Conservation (phyloP, 2,888 invertebrate genomes). For the Escarpia spicata region DNA sequence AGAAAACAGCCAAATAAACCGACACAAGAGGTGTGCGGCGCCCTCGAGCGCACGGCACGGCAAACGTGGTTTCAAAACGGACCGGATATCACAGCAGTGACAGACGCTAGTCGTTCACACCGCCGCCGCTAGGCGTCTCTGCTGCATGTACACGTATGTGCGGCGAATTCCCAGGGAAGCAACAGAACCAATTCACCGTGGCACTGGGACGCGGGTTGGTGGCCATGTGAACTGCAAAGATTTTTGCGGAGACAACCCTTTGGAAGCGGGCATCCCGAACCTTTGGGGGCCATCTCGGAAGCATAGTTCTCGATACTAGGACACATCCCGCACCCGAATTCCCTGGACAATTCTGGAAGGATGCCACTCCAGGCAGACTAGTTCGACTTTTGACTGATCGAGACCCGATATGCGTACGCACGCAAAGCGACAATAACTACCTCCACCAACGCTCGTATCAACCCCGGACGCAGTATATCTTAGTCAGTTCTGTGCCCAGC, state of each 20-base stretch:
- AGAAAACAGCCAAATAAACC: background rate
- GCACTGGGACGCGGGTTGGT: background rate
- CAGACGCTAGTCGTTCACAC: slow-evolving; percentile 4
- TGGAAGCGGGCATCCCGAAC: background rate
- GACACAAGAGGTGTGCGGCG: background rate
- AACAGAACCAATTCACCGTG: background rate
- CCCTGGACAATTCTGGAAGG: background rate
- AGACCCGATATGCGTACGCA: background rate
- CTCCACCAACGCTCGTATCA: background rate
- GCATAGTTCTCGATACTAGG: slow-evolving; percentile 11
- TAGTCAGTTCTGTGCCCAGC: background rate
- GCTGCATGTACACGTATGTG: background rate
- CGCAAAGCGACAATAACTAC: background rate
- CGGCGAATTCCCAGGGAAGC: background rate
- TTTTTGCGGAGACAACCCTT: slow-evolving; percentile 12
- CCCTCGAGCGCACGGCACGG: background rate
- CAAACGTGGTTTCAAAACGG: background rate
- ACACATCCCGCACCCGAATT: background rate
- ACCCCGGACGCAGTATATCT: background rate
- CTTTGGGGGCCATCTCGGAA: background rate
- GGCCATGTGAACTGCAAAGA: slow-evolving; percentile 16
- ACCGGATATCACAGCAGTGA: background rate
- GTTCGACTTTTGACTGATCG: background rate
- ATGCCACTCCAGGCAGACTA: background rate
- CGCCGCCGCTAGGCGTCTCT: slow-evolving; percentile 16